Conservation (phyloP, 2,888 invertebrate genomes). For the Mesoligia furuncula region DNA sequence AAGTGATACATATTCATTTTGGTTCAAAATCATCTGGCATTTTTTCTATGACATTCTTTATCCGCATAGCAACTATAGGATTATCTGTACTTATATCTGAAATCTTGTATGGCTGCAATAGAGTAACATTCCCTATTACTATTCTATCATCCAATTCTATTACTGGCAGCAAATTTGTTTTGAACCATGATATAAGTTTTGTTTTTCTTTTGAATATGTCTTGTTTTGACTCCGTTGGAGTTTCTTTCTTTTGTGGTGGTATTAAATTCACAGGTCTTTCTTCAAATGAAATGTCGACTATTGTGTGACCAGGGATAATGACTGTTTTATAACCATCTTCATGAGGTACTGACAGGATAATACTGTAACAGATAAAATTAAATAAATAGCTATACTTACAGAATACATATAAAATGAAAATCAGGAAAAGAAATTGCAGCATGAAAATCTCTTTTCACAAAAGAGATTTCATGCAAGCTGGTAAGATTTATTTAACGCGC, state of each 20-base stretch:
- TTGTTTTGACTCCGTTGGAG: constrained; percentile 48
- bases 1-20: constrained; percentile 26
- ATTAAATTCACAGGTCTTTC: constrained; percentile 56
- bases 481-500: neutral
- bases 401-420: neutral
- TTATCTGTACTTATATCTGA: constrained; percentile 82
- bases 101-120: constrained; percentile 80
- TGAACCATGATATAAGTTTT: constrained; percentile 80
- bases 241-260: constrained; percentile 67
- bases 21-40: constrained; percentile 78
- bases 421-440: neutral
- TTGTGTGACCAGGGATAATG: constrained; percentile 82
- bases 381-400: neutral
- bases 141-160: constrained; percentile 79
- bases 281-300: constrained; percentile 72
- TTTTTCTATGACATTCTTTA: constrained; percentile 78
- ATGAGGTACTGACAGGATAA: constrained; percentile 77
- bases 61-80: constrained; percentile 79
- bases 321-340: constrained; percentile 73
- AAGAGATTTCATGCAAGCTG: neutral
- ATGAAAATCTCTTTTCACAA: neutral
- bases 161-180: constrained; percentile 79
- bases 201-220: constrained; percentile 72
- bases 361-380: constrained; percentile 73
- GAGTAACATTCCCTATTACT: constrained; percentile 77